These are phyloP conservation scores for Lineus longissimus DNA, from an alignment of 1,140 invertebrate genomes.

Conservation along the genomic window DNA sequence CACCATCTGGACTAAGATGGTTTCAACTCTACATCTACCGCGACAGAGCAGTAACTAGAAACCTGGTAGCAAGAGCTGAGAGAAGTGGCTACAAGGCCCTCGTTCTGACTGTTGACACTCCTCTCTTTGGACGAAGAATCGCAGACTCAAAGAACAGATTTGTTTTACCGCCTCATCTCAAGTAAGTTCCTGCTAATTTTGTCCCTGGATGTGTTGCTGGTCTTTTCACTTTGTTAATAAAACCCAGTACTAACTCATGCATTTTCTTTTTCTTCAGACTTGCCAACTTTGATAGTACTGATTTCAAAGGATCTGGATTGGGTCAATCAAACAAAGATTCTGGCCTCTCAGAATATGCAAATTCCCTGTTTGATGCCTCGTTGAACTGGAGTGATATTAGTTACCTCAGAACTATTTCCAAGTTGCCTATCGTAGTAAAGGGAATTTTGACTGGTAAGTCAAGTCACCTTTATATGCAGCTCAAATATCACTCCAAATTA, in stretches of 20 bases:
- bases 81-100: conserved; percentile 80
- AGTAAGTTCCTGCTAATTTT: conserved; percentile 52
- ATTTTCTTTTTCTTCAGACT: conserved; percentile 31
- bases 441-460: conserved; percentile 77
- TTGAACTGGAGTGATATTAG: conserved; percentile 63
- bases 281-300: conserved; percentile 47
- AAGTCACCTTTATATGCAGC: too few relatives aligned
- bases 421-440: conserved; percentile 81
- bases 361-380: conserved; percentile 20
- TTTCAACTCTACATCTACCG: conserved; percentile 63
- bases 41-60: conserved; percentile 70
- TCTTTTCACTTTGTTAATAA: too few relatives aligned
- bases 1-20: conserved; percentile 63
- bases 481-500: too few relatives aligned
- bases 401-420: conserved; percentile 72
- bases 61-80: conserved; percentile 76
- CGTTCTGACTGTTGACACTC: conserved; percentile 86
- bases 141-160: conserved; percentile 83
- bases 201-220: too few relatives aligned
- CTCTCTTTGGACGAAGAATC: conserved; percentile 74
- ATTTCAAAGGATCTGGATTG: conserved; percentile 13
- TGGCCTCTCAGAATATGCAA: conserved; percentile 67
- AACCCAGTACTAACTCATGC: not conserved
- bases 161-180: conserved; percentile 72
- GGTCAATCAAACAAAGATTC: conserved; percentile 57